phyloP scores from a whole-genome alignment of 2,888 invertebrate species.

The Acanthosepion lycidas region DNA sequence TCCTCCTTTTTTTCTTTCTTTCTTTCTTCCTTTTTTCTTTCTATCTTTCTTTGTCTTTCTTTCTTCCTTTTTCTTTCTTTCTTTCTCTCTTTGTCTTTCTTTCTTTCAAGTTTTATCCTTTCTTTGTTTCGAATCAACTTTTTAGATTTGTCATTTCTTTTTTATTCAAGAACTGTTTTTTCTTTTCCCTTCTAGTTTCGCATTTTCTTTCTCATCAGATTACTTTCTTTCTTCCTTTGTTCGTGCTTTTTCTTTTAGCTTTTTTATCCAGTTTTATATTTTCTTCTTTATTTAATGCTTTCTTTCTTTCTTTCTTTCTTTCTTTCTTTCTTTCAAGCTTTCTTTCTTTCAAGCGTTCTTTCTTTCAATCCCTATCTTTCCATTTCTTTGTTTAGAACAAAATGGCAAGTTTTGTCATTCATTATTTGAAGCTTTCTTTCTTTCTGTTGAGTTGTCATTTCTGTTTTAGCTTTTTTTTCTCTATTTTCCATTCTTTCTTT shows the following conservation, averaged over 20 bases:
- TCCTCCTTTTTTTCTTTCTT: too few species aligned
- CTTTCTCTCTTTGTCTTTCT: too few species aligned
- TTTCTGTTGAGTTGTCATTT: not conserved
- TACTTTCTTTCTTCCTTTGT: not conserved
- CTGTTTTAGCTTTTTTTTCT: not conserved
- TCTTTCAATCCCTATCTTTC: not conserved
- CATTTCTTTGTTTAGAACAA: not conserved
- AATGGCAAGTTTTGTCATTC: not conserved
- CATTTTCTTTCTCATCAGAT: too few species aligned
- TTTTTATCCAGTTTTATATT: rapidly evolving
- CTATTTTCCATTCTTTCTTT: not conserved
- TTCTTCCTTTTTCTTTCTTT: too few species aligned
- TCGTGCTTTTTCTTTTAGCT: not conserved
- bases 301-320: not conserved
- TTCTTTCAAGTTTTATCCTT: too few species aligned
- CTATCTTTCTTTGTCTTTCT: too few species aligned
- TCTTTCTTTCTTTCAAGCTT: too few species aligned
- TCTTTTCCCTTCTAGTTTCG: too few species aligned
- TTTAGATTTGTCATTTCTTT: too few species aligned
- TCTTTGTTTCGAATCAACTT: too few species aligned
- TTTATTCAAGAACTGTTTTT: too few species aligned
- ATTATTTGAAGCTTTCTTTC: not conserved
- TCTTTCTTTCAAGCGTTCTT: not conserved
- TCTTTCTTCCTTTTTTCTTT: too few species aligned
- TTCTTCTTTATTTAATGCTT: not conserved